phyloP scores from a whole-genome alignment of 2,113 vertebrate species.

The Geococcyx californianus region DNA sequence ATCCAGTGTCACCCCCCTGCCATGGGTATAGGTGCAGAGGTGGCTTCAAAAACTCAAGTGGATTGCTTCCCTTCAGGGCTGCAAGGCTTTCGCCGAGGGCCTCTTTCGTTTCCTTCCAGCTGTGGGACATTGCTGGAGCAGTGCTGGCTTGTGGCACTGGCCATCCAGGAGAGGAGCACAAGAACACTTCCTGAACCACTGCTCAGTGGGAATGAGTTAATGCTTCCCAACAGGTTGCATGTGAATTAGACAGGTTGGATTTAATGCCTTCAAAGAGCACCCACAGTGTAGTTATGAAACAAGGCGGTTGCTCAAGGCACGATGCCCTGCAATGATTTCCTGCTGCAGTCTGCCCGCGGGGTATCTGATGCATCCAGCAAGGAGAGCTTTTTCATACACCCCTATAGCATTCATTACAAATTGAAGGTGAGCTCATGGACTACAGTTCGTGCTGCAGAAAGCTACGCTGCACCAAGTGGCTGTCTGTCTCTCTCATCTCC shows the following conservation, averaged over 20 bases:
- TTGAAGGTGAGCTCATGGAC: fast-evolving
- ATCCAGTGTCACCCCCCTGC: too few relatives aligned
- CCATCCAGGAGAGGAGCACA: background rate
- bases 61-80: background rate
- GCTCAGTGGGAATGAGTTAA: background rate
- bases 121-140: fast-evolving
- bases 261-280: background rate
- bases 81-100: background rate
- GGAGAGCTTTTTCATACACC: background rate
- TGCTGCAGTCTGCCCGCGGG: background rate
- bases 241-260: background rate
- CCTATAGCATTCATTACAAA: fast-evolving
- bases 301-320: background rate
- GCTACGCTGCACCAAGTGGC: fast-evolving
- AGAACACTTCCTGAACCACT: fast-evolving
- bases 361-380: background rate
- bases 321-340: background rate
- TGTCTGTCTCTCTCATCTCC: background rate
- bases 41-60: background rate
- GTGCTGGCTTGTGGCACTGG: fast-evolving
- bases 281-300: background rate
- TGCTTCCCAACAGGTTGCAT: fast-evolving
- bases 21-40: background rate
- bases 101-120: background rate
- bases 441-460: background rate